Evolutionary conservation across 2,888 invertebrate species (phyloP).

Genomic region (Euphydryas editha): DNA sequence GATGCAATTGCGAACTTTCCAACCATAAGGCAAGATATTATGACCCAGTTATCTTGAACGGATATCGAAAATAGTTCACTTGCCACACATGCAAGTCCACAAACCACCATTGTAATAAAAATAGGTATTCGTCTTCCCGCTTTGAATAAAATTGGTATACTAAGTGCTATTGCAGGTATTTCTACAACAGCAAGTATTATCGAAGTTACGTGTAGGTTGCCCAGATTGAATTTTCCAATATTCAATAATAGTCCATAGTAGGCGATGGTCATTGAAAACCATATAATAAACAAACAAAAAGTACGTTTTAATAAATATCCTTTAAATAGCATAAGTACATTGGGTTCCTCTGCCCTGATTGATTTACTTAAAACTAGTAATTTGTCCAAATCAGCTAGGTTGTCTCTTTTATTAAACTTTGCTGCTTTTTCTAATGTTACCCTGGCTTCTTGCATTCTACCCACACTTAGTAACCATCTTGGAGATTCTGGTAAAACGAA

Average conservation of each 20-base stretch:
- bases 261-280: constrained; percentile 91
- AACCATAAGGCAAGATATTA: constrained; percentile 89
- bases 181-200: constrained; percentile 90
- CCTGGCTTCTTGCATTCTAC: constrained; percentile 87
- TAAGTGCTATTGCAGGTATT: constrained; percentile 89
- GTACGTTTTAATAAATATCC: constrained; percentile 87
- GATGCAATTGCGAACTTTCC: constrained; percentile 92
- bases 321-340: constrained; percentile 86
- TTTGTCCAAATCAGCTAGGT: constrained; percentile 88
- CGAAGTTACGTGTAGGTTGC: constrained; percentile 89
- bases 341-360: constrained; percentile 74
- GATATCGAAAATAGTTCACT: constrained; percentile 82
- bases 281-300: constrained; percentile 87
- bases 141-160: constrained; percentile 89
- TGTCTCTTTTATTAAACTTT: constrained; percentile 84
- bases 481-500: constrained; percentile 92
- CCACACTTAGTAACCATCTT: constrained; percentile 89
- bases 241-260: constrained; percentile 91
- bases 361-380: constrained; percentile 81
- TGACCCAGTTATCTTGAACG: constrained; percentile 85
- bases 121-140: constrained; percentile 89
- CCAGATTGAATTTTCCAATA: constrained; percentile 88
- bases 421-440: constrained; percentile 86
- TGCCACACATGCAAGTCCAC: constrained; percentile 88
- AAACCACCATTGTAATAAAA: constrained; percentile 86